Evolutionary conservation across 2,888 invertebrate genomes (phyloP).

Genomic region (Drosophila nr. medialis): DNA sequence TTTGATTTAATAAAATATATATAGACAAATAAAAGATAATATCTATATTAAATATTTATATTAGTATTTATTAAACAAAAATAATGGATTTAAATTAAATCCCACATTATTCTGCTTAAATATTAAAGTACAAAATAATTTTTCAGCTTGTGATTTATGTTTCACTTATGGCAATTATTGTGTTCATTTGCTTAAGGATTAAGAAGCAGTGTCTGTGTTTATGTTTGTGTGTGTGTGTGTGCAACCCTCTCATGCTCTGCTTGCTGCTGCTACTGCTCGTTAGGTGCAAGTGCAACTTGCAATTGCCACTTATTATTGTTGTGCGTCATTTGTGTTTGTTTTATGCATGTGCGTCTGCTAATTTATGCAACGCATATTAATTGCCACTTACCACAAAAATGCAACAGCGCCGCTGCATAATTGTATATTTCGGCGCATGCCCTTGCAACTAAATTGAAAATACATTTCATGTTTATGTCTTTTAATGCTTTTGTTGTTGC

Average conservation of each 20-base stretch:
- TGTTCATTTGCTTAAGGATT: slow-evolving; percentile 7
- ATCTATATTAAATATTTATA: neutral
- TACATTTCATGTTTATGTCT: slow-evolving; percentile 27
- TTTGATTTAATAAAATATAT: too few species aligned
- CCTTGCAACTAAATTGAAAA: slow-evolving; percentile 56
- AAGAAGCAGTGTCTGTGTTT: neutral
- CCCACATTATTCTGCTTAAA: neutral
- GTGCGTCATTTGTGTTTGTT: slow-evolving; percentile 16
- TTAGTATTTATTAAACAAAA: neutral
- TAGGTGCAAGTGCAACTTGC: slow-evolving; percentile 34
- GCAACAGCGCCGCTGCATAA: slow-evolving; percentile 43
- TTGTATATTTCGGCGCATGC: slow-evolving; percentile 52
- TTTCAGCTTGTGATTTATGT: neutral
- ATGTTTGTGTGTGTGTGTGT: slow-evolving; percentile 19
- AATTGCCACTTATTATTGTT: slow-evolving; percentile 8
- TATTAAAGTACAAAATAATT: neutral
- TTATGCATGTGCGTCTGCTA: slow-evolving; percentile 23
- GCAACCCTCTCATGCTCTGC: slow-evolving; percentile 17
- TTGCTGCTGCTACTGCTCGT: slow-evolving; percentile 6
- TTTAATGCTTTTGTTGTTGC: slow-evolving; percentile 24
- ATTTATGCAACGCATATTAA: slow-evolving; percentile 56
- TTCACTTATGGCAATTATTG: neutral
- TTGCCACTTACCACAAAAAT: slow-evolving; percentile 38
- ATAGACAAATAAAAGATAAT: too few species aligned
- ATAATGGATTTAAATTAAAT: neutral